Base-by-base conservation (phyloP, 2,113 vertebrate species). In the Pandion haliaetus region DNA sequence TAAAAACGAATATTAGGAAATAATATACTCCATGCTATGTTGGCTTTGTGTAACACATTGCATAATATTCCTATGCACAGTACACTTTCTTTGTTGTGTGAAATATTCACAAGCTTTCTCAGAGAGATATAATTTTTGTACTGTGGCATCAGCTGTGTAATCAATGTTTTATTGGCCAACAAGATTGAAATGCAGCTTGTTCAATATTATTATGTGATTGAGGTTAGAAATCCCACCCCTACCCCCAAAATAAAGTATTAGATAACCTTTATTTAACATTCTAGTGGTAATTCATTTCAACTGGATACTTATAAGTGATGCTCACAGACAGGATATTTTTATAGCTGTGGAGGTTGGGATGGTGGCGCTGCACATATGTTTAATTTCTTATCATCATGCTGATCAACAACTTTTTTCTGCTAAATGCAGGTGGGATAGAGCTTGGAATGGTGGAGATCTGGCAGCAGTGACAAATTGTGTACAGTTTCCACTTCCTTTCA, bases 91-190 rank as follows among this genome's bases (percentile, higher is more conserved):
- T 87, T 93, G 66, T 80, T 82, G 62, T 77, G 63, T 90, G 81
- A 97, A 95, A 91, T 66, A 78, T 28, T 86, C 84, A 91, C 74
- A 74, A 54, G 59, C 58, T 93, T 91, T 94, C 59, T 40, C 66
- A 34, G 84, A 85, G 45, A 76, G 78, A 92, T 54, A 47, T 45
- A 47, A 65, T 95, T 95, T 95, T 91, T 93, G 62, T 82, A 18
- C 81, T 91, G 89, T 85, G 92, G 95, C 95, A 97, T 96, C 97
- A 97, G 96, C 94, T 96, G 94, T 96, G 78, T 86, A 95, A 94
- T 95, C 94, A 94, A 88, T 88, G 87, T 95, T 97, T 97, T 97
- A 96, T 93, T 96, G 91, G 96, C 71, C 89, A 89, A 40, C 66
- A 82, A 81, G 81, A 93, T 76, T 76, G 81, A 96, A 95, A 82